Evolutionary conservation across 1,140 invertebrate genomes (phyloP).

Genomic region (Asbolus verrucosus): DNA sequence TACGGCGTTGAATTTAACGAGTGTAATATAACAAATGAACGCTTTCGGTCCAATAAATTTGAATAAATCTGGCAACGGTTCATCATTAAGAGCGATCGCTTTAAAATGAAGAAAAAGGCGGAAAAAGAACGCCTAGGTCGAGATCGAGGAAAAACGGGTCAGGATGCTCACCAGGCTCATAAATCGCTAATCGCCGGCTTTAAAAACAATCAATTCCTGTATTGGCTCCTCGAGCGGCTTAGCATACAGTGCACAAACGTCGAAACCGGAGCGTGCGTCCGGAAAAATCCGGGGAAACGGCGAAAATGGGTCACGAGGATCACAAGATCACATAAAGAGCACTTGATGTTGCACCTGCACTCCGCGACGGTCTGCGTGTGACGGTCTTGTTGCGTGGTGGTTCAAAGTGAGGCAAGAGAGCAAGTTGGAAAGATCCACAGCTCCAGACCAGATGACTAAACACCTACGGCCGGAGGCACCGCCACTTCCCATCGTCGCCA

Average conservation of each 20-base stretch:
- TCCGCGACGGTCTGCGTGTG: conserved; percentile 13
- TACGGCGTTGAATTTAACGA: neutral
- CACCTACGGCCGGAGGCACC: conserved; percentile 22
- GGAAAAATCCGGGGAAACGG: neutral
- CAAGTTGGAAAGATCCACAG: conserved; percentile 14
- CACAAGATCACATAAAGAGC: neutral
- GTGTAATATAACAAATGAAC: conserved; percentile 1
- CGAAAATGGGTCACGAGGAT: conserved; percentile 31
- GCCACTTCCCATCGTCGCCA: conserved; percentile 42
- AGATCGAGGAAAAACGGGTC: neutral
- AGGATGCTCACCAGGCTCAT: neutral
- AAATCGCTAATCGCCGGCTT: neutral
- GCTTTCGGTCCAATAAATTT: neutral
- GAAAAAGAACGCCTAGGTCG: neutral
- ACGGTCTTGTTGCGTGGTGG: conserved; percentile 12
- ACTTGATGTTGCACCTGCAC: conserved; percentile 22
- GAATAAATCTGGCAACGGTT: neutral
- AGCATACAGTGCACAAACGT: neutral
- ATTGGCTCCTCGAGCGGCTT: neutral
- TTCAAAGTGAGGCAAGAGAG: conserved; percentile 23
- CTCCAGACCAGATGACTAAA: conserved; percentile 37
- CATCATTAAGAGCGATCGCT: neutral
- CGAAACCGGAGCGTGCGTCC: neutral
- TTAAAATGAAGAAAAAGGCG: neutral
- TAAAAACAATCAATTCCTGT: neutral